Base-by-base conservation (phyloP, 1,140 invertebrate species). In the Aleiodes sp. region DNA sequence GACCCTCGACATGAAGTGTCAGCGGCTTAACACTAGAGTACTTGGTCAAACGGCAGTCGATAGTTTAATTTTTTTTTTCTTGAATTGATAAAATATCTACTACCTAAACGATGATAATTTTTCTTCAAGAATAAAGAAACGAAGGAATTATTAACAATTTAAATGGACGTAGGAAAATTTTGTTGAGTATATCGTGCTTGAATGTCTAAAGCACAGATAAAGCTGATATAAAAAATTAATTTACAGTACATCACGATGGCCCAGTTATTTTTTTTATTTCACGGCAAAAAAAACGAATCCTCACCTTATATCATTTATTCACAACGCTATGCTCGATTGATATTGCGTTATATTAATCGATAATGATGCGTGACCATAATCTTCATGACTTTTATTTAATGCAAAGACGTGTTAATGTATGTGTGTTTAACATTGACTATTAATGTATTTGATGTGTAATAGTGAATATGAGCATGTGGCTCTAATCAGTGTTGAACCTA, bases 1-100 rank as follows among this genome's bases (percentile, higher is more conserved):
- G 76, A 76, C 76, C 75, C 77, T 79, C 69, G 77, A 79, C 68
- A 57, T 79, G 77, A 79, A 79, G 77, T 79, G 73, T 75, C 72
- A 16, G 61, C 66, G 72, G 77, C 77, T 79, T 79, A 78, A 52
- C 43, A 60, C 29, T 60, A 31, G n/a, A 60, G 57, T 29, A 31
- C 29, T 60, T 10, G 6, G n/a, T 29, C 24, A 24, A 16, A 19
- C 12, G 12, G 26, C 21, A 59, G n/a, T 31, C 7, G 24, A 60
- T 60, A 60, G 10, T 31, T 60, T 8, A 10, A 12, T 1, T 19
- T 2, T 9, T 60, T 3, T 16, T 12, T 14, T 26, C 9, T 29
- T 28, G n/a, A n/a, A n/a, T n/a, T n/a, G n/a, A n/a, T n/a, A n/a
- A n/a, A n/a, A n/a, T n/a, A n/a, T n/a, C n/a, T n/a, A n/a, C n/a